Percentiles rank a stretch among this genome's conserved stretches.
These are phyloP conservation scores for Heloderma charlesbogerti DNA, from an alignment of 2,113 vertebrate species.

Conservation along the genomic window DNA sequence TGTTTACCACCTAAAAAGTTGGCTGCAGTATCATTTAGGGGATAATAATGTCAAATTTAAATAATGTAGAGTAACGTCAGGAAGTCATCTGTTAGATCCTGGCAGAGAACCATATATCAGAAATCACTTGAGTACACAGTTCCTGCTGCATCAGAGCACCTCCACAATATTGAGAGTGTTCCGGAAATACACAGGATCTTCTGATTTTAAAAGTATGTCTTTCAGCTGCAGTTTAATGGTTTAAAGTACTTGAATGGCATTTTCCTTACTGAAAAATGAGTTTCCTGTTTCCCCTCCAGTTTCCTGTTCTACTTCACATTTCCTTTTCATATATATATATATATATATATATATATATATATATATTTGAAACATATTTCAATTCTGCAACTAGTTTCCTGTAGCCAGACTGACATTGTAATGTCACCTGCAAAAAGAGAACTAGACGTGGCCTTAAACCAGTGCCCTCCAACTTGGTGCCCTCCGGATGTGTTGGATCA, in stretches of 20 bases:
- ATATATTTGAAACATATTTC: neutral
- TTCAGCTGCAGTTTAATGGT: neutral
- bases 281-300: rapidly evolving
- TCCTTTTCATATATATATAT: rapidly evolving
- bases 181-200: rapidly evolving
- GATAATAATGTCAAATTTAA: neutral
- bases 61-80: neutral
- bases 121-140: neutral
- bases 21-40: neutral
- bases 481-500: too few species aligned
- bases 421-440: neutral
- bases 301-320: neutral
- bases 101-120: neutral
- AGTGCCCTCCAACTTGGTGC: too few species aligned
- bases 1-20: neutral
- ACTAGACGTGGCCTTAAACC: neutral
- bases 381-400: rapidly evolving
- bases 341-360: too few species aligned
- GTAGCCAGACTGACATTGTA: rapidly evolving
- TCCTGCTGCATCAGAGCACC: neutral
- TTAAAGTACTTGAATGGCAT: neutral
- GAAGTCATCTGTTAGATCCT: neutral
- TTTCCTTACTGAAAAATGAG: rapidly evolving
- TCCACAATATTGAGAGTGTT: neutral
- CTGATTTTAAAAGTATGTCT: rapidly evolving